These are phyloP conservation scores for Lobophora halterata DNA, from an alignment of 2,888 invertebrate genomes.

Conservation along the genomic window DNA sequence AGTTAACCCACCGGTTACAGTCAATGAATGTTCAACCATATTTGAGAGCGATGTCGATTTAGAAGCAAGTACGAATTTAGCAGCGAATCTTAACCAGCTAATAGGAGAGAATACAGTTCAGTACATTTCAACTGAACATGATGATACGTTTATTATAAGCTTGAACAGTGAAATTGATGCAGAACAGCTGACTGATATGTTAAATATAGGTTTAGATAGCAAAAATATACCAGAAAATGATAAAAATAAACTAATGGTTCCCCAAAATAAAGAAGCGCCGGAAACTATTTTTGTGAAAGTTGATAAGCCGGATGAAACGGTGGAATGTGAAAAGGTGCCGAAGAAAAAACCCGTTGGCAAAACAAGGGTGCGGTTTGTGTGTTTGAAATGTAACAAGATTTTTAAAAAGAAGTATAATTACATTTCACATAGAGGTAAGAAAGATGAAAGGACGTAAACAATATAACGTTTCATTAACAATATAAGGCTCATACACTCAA, in stretches of 20 bases:
- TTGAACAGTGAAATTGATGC: slow-evolving; percentile 72
- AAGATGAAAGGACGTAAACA: too few species aligned
- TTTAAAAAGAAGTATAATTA: slow-evolving; percentile 68
- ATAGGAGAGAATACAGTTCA: slow-evolving; percentile 73
- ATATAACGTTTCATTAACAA: too few species aligned
- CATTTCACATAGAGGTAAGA: slow-evolving; percentile 68
- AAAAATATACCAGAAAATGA: slow-evolving; percentile 20
- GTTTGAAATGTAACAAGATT: slow-evolving; percentile 61
- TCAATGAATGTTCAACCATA: slow-evolving; percentile 70
- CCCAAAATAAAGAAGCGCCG: background rate
- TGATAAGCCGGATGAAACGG: background rate
- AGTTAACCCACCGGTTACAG: slow-evolving; percentile 46
- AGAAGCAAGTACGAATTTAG: slow-evolving; percentile 68
- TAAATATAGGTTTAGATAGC: slow-evolving; percentile 55
- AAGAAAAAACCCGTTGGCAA: slow-evolving; percentile 34
- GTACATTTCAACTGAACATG: slow-evolving; percentile 72
- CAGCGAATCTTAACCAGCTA: slow-evolving; percentile 70
- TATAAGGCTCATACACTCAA: too few species aligned
- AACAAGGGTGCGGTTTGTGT: slow-evolving; percentile 49
- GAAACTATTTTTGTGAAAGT: background rate
- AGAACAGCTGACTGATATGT: slow-evolving; percentile 66
- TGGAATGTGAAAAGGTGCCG: slow-evolving; percentile 8
- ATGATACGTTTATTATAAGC: slow-evolving; percentile 74
- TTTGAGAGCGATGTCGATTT: slow-evolving; percentile 74
- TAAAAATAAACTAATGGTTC: background rate